phyloP scores from a whole-genome alignment of 2,113 vertebrate species.

The Mobula hypostoma region DNA sequence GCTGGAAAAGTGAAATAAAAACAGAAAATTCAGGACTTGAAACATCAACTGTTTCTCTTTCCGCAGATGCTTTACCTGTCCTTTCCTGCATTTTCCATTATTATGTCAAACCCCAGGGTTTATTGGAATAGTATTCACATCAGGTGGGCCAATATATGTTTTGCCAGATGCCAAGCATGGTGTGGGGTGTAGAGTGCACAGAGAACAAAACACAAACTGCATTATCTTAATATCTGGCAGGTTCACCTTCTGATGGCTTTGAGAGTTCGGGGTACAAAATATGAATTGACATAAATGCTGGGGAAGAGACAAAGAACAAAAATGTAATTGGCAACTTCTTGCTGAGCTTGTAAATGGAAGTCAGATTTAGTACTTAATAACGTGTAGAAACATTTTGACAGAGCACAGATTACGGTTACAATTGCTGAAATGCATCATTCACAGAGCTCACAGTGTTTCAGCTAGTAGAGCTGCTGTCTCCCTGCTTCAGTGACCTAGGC shows the following conservation, averaged over 20 bases:
- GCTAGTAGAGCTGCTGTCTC: too few relatives aligned
- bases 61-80: too few relatives aligned
- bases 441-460: background rate
- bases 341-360: slow-evolving; percentile 6
- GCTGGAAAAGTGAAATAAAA: too few relatives aligned
- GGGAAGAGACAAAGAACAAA: background rate
- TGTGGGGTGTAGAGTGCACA: background rate
- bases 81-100: too few relatives aligned
- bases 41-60: too few relatives aligned
- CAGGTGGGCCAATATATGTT: background rate
- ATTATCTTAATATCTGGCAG: too few relatives aligned
- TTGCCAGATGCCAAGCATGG: background rate
- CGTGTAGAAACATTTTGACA: slow-evolving; percentile 1
- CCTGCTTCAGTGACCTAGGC: too few relatives aligned
- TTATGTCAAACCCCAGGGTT: background rate
- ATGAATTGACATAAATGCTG: background rate
- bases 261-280: background rate
- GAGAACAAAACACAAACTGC: background rate
- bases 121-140: background rate
- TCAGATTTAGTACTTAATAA: background rate
- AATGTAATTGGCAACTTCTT: background rate
- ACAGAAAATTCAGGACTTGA: too few relatives aligned
- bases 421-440: background rate
- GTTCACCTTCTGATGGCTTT: background rate
- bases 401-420: background rate